Conservation (phyloP, 2,888 invertebrate genomes). For the Parnassius mnemosyne region DNA sequence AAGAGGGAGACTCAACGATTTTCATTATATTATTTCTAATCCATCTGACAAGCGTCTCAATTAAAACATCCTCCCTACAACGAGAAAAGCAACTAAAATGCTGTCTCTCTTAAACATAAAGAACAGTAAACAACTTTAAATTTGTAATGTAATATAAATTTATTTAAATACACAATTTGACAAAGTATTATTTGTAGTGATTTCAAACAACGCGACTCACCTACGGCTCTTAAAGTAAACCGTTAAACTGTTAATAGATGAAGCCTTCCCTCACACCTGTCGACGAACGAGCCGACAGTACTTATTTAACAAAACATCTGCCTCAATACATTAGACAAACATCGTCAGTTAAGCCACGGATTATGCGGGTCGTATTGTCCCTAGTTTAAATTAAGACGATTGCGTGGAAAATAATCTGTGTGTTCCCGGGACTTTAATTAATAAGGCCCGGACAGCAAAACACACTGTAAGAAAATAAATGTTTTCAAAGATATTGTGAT, state of each 20-base stretch:
- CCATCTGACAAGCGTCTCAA: too few species aligned
- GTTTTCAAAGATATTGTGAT: neutral
- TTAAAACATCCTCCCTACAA: too few species aligned
- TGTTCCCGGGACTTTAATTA: neutral
- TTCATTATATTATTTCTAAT: too few species aligned
- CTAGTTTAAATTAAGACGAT: conserved; percentile 19
- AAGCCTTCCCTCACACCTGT: conserved; percentile 11
- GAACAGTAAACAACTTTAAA: too few species aligned
- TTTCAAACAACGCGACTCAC: too few species aligned
- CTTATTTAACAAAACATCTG: conserved; percentile 19
- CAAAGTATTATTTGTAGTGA: too few species aligned
- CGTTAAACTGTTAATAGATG: conserved; percentile 11
- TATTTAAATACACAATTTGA: too few species aligned
- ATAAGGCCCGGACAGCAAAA: neutral
- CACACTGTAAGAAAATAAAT: neutral
- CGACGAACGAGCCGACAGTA: conserved; percentile 7
- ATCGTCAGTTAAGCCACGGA: conserved; percentile 11
- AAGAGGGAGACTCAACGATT: too few species aligned
- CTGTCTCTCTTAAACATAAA: too few species aligned
- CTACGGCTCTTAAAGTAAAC: conserved; percentile 5
- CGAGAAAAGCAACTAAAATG: too few species aligned
- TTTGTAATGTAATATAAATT: too few species aligned
- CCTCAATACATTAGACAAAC: conserved; percentile 22
- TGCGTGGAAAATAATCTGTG: conserved; percentile 5
- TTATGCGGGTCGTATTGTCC: conserved; percentile 18